Evolutionary conservation across 2,888 invertebrate species (phyloP), one percentile per base, ranked within the genome.

Genomic region (Megaustenia siamemsis): DNA sequence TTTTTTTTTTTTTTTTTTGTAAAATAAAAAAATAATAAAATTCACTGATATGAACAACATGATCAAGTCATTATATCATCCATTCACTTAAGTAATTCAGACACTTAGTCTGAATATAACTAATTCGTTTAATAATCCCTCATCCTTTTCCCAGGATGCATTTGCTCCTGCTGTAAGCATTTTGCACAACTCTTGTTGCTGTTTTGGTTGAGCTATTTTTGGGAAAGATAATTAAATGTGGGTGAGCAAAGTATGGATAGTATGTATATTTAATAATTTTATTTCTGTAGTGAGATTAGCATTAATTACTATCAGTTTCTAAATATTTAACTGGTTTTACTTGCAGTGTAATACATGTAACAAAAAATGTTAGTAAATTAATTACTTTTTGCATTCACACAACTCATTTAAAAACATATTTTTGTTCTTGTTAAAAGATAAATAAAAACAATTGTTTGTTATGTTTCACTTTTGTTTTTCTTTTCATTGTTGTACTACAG

Each of bases 121-220:
- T 6, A 60, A n/a, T 60, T 60, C 3, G 18, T 60, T 12, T 60
- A n/a, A 60, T n/a, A 6, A 5, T n/a, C n/a, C 60, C n/a, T n/a
- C n/a, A 3, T 8, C 18, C 21, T 60, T n/a, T n/a, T 60, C 24
- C n/a, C 18, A 60, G 24, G 1, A 60, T 1, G 8, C 60, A 60
- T 60, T n/a, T 60, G 45, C 45, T 45, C 8, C 12, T 45, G 45
- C 6, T 45, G 45, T 24, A n/a, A 28, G 35, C 45, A 40, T 10
- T 49, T 53, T 32, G 40, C 32, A 6, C 18, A 18, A 40, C 71
- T 35, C 24, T 32, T 21, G 43, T 77, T 68, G 76, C 77, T 77
- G 76, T 83, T 38, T 82, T 82, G 82, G 75, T 82, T 82, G 82
- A 82, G 82, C 43, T 63, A 28, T 1, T 35, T 68, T 63, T 28